These are phyloP conservation scores for Netelia virgata DNA, from an alignment of 2,888 invertebrate genomes.

Conservation along the genomic window DNA sequence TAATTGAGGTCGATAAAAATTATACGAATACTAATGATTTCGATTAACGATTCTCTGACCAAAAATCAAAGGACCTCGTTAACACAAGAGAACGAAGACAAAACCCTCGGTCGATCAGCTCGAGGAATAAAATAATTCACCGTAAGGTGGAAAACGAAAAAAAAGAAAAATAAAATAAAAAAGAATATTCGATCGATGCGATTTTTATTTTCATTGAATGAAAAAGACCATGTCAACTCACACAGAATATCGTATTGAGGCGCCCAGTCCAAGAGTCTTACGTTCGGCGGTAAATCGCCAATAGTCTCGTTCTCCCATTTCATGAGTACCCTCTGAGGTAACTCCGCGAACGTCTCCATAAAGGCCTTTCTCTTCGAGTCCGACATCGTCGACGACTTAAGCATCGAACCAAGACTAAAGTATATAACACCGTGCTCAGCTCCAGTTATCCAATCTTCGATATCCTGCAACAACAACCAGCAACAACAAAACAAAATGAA, in stretches of 20 bases:
- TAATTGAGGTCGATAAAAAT: too few relatives aligned
- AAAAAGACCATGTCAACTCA: conserved; percentile 2
- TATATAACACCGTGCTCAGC: conserved; percentile 85
- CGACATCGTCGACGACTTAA: conserved; percentile 86
- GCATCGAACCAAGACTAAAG: conserved; percentile 88
- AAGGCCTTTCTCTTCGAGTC: conserved; percentile 83
- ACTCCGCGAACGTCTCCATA: conserved; percentile 85
- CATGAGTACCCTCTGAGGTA: conserved; percentile 87
- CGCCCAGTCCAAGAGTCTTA: conserved; percentile 60
- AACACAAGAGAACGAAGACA: too few relatives aligned
- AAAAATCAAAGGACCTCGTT: too few relatives aligned
- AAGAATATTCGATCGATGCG: neutral
- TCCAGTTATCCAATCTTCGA: conserved; percentile 75
- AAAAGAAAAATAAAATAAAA: too few relatives aligned
- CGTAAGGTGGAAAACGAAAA: conserved; percentile 66
- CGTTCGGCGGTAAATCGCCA: conserved; percentile 76
- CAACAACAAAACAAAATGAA: too few relatives aligned
- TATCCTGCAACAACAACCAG: conserved; percentile 70
- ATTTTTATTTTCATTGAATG: neutral
- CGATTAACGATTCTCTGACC: too few relatives aligned
- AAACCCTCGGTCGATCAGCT: too few relatives aligned
- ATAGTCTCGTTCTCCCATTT: conserved; percentile 86
- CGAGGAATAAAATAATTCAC: too few relatives aligned
- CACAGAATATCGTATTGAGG: conserved; percentile 61
- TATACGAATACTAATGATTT: too few relatives aligned